phyloP scores from a whole-genome alignment of 2,888 invertebrate genomes.

The Tenthredo scrophulariae region DNA sequence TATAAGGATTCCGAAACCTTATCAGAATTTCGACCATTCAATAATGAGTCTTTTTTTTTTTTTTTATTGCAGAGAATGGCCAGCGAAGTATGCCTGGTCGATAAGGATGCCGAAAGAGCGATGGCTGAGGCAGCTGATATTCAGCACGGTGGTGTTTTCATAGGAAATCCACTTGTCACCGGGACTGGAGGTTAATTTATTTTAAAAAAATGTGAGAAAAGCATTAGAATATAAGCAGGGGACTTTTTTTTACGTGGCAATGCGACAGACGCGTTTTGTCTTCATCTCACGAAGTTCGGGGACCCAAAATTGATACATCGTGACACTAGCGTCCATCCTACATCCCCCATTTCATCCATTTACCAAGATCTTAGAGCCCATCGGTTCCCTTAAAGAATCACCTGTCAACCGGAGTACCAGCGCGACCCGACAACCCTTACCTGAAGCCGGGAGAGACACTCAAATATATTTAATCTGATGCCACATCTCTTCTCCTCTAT shows the following conservation, averaged over 20 bases:
- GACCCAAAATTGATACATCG: constrained; percentile 61
- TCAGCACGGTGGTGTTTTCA: constrained; percentile 81
- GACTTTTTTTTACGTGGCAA: background rate
- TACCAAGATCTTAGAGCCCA: constrained; percentile 58
- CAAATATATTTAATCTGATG: constrained; percentile 53
- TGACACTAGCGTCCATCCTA: constrained; percentile 55
- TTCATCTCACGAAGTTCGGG: constrained; percentile 60
- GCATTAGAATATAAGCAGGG: background rate
- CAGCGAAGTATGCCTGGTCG: constrained; percentile 80
- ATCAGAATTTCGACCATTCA: background rate
- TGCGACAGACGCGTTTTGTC: background rate
- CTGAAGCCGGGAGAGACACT: constrained; percentile 23
- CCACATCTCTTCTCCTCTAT: constrained; percentile 47
- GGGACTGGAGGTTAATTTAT: constrained; percentile 67
- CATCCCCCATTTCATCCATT: constrained; percentile 56
- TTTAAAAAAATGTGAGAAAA: background rate
- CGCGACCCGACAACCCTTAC: constrained; percentile 50
- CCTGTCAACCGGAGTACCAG: constrained; percentile 46
- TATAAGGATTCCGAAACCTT: constrained; percentile 62
- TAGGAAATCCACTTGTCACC: constrained; percentile 78
- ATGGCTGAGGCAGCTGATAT: constrained; percentile 82
- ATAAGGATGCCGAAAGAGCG: constrained; percentile 79
- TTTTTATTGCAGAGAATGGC: constrained; percentile 76
- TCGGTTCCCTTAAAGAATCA: constrained; percentile 57
- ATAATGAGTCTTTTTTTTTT: constrained; percentile 45